Evolutionary conservation across 2,797 vertebrate species (phyloP), one percentile per base, ranked within the genome.

Genomic region (Sebastes trivittatus): DNA sequence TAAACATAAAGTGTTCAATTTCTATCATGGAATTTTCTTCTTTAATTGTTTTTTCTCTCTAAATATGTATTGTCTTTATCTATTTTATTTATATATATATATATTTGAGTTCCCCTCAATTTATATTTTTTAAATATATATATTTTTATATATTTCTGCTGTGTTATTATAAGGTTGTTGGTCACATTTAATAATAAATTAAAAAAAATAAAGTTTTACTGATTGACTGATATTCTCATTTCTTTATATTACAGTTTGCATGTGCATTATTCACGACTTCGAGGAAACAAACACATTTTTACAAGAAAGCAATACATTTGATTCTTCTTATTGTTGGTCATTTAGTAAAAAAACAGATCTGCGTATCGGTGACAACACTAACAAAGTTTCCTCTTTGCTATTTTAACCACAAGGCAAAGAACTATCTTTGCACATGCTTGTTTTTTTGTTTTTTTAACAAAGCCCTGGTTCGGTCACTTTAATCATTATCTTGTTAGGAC

Each of bases 401-500:
- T 42, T 54, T 72, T 27, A 78, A 56, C 11, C n/a, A 46, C 32
- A 56, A 5, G 23, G 55, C 9, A 34, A 10, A 64, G 46, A 83
- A 56, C 23, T 72, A 59, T 73, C 20, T 55, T 46, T 14, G 59
- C 62, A 72, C 20, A 4, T 61, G 13, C 29, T 11, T 54, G n/a
- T 30, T 65, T 63, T 62, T 30, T 14, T 20, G 22, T 65, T 63
- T 42, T 62, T 69, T 27, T 36, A 58, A 76, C 66, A 68, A 80
- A 88, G 72, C 66, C 14, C 32, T 32, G 42, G 81, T 75, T 80
- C 5, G 64, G 81, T 82, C 77, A 80, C 76, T 92, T 82, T 93
- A 94, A 95, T 94, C 90, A 71, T 91, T 81, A 79, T 81, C 71
- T 88, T 80, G 89, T 89, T 91, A 90, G 72, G 81, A 81, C 91